These are phyloP conservation scores for Sphaeramia orbicularis DNA, from an alignment of 2,797 vertebrate species.

Conservation along the genomic window DNA sequence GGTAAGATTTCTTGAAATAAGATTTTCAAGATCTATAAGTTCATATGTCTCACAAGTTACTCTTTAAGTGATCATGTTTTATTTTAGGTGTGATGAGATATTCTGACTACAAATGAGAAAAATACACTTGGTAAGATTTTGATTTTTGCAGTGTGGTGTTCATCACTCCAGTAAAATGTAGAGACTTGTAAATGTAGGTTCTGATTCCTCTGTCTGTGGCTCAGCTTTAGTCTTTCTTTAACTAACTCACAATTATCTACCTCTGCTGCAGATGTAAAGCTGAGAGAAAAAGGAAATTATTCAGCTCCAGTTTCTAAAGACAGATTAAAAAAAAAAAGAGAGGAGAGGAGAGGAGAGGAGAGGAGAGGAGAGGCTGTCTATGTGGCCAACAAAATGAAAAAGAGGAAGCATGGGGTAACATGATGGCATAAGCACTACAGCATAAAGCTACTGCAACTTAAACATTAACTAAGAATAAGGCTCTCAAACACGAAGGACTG, in stretches of 20 bases:
- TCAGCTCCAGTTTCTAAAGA: conserved; percentile 16
- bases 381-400: conserved; percentile 3
- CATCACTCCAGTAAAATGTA: too few relatives aligned
- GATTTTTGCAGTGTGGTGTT: too few relatives aligned
- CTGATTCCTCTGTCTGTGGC: not conserved
- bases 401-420: not conserved
- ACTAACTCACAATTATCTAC: not conserved
- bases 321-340: not conserved
- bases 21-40: too few relatives aligned
- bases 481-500: not conserved
- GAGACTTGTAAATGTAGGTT: not conserved
- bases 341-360: too few relatives aligned
- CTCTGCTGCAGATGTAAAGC: conserved; percentile 21
- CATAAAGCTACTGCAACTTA: not conserved
- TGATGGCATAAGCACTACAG: not conserved
- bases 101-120: too few relatives aligned
- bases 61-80: too few relatives aligned
- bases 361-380: not conserved
- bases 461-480: not conserved
- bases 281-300: conserved; percentile 29
- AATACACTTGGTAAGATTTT: too few relatives aligned
- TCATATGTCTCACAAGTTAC: too few relatives aligned
- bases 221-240: not conserved
- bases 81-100: too few relatives aligned
- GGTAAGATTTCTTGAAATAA: too few relatives aligned